Evolutionary conservation across 2,797 vertebrate species (phyloP), one percentile per base, ranked within the genome.

Genomic region (Cossypha polioptera): DNA sequence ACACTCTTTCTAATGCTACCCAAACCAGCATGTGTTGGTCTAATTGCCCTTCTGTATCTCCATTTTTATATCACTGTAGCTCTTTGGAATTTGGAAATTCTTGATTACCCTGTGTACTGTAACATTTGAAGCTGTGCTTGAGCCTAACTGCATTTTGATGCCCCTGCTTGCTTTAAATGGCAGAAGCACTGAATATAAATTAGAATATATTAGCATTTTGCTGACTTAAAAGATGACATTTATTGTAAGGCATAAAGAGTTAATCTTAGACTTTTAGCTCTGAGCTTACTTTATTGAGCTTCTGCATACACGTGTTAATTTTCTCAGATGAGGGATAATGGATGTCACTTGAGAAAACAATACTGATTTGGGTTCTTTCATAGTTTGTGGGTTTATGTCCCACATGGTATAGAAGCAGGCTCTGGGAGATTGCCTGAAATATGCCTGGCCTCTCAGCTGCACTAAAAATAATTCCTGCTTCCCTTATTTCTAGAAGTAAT

Each of bases 401-500:
- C 96, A 87, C 90, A 91, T 92, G 96, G 94, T 86, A 95, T 45
- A 91, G 74, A 95, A 90, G 76, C 82, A 72, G 71, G 91, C 91
- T 96, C 86, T 89, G 87, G 84, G 96, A 97, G 93, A 92, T 95
- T 78, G 93, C 94, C 88, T 97, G 94, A 95, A 96, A 96, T 95
- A 92, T 83, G 88, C 94, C 86, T 94, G 92, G 90, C 91, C 90
- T 94, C 94, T 97, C 89, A 69, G 88, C 94, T 90, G 89, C 95
- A 91, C 93, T 96, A 97, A 97, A 96, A 96, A 97, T 96, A 97
- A 96, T 96, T 94, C 85, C 81, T 80, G 87, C 93, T 95, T 96
- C 87, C 68, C 21, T 22, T 88, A 91, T 78, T 94, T 95, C 95
- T 90, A 68, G 51, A 90, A 88, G 78, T 92, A 88, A 79, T 92